Evolutionary conservation across 2,888 invertebrate genomes (phyloP).

Genomic region (Meganola albula): DNA sequence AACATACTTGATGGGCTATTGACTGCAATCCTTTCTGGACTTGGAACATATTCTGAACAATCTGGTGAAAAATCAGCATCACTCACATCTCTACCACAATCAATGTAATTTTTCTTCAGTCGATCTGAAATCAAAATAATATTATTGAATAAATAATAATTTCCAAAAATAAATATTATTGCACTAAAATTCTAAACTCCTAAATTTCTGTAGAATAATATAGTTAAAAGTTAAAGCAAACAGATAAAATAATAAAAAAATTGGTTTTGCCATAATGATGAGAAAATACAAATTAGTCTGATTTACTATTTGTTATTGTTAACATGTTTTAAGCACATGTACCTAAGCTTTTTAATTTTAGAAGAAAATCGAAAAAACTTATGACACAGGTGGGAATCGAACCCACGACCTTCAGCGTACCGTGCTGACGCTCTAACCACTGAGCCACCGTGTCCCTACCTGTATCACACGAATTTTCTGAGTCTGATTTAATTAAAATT

Average conservation of each 20-base stretch:
- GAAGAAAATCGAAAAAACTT: too few species aligned
- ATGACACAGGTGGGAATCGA: too few species aligned
- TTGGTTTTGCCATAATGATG: not conserved
- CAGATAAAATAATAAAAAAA: not conserved
- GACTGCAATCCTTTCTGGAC: not conserved
- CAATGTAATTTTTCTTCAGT: constrained; percentile 4
- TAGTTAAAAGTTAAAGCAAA: not conserved
- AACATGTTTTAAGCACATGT: too few species aligned
- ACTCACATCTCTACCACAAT: constrained; percentile 2
- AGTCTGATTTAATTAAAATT: not conserved
- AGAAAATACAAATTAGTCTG: not conserved
- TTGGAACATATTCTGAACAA: too few species aligned
- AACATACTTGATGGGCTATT: not conserved
- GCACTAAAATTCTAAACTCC: not conserved
- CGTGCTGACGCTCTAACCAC: too few species aligned
- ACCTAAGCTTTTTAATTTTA: too few species aligned
- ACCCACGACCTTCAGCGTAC: too few species aligned
- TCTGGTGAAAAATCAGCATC: not conserved
- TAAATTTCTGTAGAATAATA: not conserved
- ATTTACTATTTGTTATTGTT: too few species aligned
- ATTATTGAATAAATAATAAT: not conserved
- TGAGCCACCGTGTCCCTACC: too few species aligned
- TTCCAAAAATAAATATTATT: too few species aligned
- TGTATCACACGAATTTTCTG: too few species aligned
- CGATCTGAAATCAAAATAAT: constrained; percentile 1